Evolutionary conservation across 2,797 vertebrate genomes (phyloP), one percentile per base, ranked within the genome.

Genomic region (Pantherophis alleghaniensis): DNA sequence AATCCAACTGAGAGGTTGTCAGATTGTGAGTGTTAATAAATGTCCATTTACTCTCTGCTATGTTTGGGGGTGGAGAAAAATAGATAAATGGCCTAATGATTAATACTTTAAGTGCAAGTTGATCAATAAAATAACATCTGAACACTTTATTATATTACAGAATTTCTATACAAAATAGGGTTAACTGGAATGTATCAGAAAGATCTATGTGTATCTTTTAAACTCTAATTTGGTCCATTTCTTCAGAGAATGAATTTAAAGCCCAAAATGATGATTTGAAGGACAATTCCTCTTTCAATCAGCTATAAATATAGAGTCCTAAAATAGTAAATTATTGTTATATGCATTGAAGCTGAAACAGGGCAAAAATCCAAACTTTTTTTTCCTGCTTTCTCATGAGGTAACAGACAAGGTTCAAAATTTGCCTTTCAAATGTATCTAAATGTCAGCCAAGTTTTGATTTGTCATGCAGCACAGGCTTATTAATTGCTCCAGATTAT

Each of bases 391-490:
- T 88, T n/a, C 56, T 92, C 56, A 92, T 92, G 89, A 87, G 57
- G 5, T 63, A 92, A 24, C 37, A 94, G 92, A 83, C 9, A 92
- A 94, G 74, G 89, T 51, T 61, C 55, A 91, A n/a, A 0, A 1
- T 14, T 92, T 93, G 7, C 13, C 87, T 94, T 94, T 94, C 83
- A 53, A 89, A 28, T 94, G 66, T 24, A 60, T 59, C 47, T 56
- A 87, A 92, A 94, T 90, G 61, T 4, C 47, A 91, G 20, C 51
- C 83, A 93, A 86, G n/a, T 32, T 92, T 94, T 92, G 61, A 93
- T 94, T 91, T 94, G 11, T 63, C 86, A 92, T 57, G 42, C 28
- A 59, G 5, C 89, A 57, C 28, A 89, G 57, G 87, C 14, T 56
- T 93, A 91, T 93, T 91, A 91, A 92, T 63, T 93, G 32, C 11